Percentiles rank a stretch among this genome's conserved stretches.
These are phyloP conservation scores for Microtus oregoni DNA, from an alignment of 2,113 vertebrate genomes.

Conservation along the genomic window DNA sequence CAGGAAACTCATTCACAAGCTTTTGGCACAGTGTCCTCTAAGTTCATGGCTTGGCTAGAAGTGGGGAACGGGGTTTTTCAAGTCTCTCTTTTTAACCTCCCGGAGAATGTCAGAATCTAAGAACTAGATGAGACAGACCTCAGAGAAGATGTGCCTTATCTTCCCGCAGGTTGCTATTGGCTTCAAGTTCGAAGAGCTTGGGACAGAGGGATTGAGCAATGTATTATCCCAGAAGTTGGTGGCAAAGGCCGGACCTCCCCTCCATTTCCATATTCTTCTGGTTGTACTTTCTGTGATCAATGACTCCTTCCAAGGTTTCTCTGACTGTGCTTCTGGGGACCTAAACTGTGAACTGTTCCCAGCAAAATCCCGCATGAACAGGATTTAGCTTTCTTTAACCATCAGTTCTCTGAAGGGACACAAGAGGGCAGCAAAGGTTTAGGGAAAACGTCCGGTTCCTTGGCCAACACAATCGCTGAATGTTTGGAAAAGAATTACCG, in stretches of 20 bases:
- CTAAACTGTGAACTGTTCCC: not conserved
- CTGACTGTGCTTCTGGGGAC: not conserved
- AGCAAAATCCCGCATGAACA: fast-evolving
- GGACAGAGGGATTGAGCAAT: not conserved
- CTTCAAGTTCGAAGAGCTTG: not conserved
- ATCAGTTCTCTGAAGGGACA: slow-evolving; percentile 77
- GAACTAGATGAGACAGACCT: not conserved
- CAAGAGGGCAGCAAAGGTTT: slow-evolving; percentile 87
- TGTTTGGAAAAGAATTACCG: not conserved
- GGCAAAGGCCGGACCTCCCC: not conserved
- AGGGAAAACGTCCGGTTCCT: not conserved
- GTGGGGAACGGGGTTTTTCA: not conserved
- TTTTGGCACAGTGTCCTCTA: slow-evolving; percentile 31
- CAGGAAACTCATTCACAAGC: slow-evolving; percentile 62
- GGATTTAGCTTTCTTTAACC: not conserved
- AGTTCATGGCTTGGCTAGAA: not conserved
- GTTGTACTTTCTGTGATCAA: not conserved
- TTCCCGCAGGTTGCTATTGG: too few relatives aligned
- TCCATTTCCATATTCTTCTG: not conserved
- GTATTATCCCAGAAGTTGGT: not conserved
- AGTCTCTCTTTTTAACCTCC: not conserved
- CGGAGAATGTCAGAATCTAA: not conserved
- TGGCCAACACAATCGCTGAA: not conserved
- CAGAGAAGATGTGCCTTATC: not conserved
- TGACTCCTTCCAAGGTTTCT: not conserved